Conservation (phyloP, 1,140 invertebrate species). For the Drosophila gunungcola region DNA sequence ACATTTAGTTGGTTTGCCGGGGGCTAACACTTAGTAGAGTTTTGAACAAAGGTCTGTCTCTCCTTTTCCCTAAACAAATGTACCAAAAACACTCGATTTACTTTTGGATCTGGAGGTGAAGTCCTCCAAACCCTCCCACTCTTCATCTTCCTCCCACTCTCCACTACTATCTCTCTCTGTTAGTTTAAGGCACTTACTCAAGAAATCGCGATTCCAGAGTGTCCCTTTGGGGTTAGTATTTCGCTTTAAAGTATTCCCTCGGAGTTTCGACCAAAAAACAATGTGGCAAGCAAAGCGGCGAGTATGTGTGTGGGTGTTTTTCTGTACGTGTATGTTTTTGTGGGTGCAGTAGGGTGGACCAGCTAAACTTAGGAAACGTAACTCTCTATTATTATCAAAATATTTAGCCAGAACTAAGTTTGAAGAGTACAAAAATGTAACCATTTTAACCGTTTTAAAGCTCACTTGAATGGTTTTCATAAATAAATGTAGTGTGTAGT, state of each 20-base stretch:
- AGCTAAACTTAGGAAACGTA: neutral
- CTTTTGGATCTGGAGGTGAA: neutral
- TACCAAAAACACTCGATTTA: conserved; percentile 19
- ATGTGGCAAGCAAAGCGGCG: conserved; percentile 45
- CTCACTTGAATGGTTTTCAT: conserved; percentile 1
- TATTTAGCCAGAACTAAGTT: neutral
- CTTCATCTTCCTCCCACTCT: neutral
- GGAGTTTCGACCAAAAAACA: conserved; percentile 47
- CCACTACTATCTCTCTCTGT: conserved; percentile 15
- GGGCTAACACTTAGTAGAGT: conserved; percentile 49
- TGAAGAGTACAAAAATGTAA: conserved; percentile 1
- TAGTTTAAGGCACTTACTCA: conserved; percentile 77
- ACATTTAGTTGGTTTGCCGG: conserved; percentile 50
- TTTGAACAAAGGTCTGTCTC: conserved; percentile 44
- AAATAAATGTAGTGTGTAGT: neutral
- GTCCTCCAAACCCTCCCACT: neutral
- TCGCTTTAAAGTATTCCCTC: conserved; percentile 26
- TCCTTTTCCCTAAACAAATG: conserved; percentile 12
- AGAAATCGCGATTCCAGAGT: conserved; percentile 74
- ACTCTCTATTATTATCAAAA: neutral
- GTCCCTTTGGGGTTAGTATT: conserved; percentile 55
- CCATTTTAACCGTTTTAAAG: conserved; percentile 1
- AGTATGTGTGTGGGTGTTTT: conserved; percentile 22
- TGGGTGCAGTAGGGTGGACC: conserved; percentile 31
- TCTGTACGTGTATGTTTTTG: conserved; percentile 18